phyloP scores from a whole-genome alignment of 2,797 vertebrate species.

The Galago senegalensis region DNA sequence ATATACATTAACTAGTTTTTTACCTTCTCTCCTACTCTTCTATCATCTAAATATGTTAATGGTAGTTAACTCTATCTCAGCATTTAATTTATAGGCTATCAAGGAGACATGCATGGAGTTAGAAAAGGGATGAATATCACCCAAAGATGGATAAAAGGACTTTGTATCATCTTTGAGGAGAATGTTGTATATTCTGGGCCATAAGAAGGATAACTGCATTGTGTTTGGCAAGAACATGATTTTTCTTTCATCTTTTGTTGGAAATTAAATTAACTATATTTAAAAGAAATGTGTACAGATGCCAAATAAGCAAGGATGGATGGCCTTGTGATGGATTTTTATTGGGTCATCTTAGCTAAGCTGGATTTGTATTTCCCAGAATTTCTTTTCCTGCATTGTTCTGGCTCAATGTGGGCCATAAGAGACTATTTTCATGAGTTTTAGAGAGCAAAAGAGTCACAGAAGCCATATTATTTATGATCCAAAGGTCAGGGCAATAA shows the following conservation, averaged over 20 bases:
- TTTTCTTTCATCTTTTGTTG: constrained; percentile 11
- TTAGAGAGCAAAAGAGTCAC: neutral
- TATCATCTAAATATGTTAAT: neutral
- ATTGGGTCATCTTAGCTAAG: neutral
- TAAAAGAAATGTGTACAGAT: neutral
- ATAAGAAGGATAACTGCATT: neutral
- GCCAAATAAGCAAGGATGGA: neutral
- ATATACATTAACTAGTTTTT: neutral
- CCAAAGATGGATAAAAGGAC: neutral
- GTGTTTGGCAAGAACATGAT: neutral
- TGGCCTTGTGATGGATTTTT: neutral
- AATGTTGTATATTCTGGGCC: neutral
- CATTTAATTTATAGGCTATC: neutral
- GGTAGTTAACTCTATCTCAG: neutral
- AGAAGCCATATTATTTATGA: neutral
- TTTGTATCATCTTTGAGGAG: neutral
- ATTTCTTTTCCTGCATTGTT: neutral
- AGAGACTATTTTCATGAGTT: neutral
- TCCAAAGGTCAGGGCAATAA: neutral
- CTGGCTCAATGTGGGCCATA: neutral
- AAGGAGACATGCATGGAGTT: neutral
- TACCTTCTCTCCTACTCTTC: neutral
- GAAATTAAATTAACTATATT: constrained; percentile 50
- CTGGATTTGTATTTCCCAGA: constrained; percentile 10
- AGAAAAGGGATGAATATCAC: neutral